These are phyloP conservation scores for Anguilla anguilla DNA, from an alignment of 2,797 vertebrate genomes.

Conservation along the genomic window DNA sequence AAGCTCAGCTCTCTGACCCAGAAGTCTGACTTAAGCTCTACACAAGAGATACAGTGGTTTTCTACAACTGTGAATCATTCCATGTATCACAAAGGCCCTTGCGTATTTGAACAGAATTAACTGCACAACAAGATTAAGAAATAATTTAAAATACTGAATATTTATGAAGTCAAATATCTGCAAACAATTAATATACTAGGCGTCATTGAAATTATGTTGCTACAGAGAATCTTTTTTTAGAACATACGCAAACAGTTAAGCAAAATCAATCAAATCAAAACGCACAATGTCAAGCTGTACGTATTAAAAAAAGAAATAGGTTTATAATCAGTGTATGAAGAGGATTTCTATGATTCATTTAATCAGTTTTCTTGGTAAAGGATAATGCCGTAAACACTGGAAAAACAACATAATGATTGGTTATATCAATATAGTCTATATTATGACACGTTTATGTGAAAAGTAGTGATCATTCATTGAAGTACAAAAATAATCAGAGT, in stretches of 20 bases:
- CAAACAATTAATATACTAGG: neutral
- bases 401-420: neutral
- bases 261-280: neutral
- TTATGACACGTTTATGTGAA: neutral
- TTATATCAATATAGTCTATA: neutral
- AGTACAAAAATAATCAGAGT: neutral
- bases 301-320: neutral
- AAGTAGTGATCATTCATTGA: neutral
- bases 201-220: neutral
- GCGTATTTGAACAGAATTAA: neutral
- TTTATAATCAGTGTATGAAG: neutral
- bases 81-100: neutral
- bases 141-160: neutral
- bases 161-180: neutral
- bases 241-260: neutral
- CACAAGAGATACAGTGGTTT: neutral
- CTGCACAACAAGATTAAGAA: neutral
- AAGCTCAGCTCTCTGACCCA: neutral
- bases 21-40: neutral
- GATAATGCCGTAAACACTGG: neutral
- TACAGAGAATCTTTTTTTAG: neutral
- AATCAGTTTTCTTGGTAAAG: neutral
- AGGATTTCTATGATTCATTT: neutral
- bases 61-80: neutral
- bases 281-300: neutral